Conservation (phyloP, 2,113 vertebrate genomes). For the Ia io region DNA sequence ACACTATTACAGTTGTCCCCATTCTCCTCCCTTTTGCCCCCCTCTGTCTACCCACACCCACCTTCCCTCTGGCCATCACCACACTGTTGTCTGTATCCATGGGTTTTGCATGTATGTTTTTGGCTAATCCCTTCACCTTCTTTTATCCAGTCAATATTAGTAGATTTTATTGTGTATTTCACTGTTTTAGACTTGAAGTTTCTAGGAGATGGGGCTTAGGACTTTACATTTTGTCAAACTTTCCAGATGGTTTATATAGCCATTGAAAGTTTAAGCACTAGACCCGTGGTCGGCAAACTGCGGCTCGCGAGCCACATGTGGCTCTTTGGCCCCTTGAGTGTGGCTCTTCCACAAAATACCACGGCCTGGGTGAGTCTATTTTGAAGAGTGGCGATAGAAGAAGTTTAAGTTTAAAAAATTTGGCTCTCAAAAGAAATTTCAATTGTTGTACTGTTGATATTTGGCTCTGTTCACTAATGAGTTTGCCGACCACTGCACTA, state of each 20-base stretch:
- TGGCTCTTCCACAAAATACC: too few species aligned
- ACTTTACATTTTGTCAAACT: constrained; percentile 24
- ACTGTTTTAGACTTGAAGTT: constrained; percentile 6
- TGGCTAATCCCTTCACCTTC: not conserved
- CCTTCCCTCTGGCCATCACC: not conserved
- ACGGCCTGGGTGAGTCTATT: too few species aligned
- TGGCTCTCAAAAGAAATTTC: too few species aligned
- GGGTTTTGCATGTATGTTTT: not conserved
- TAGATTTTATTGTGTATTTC: not conserved
- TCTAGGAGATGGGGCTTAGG: not conserved
- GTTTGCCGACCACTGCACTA: not conserved
- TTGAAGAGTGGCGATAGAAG: too few species aligned
- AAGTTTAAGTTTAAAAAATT: too few species aligned
- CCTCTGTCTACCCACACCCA: not conserved
- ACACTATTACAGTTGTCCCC: not conserved
- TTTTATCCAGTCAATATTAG: not conserved
- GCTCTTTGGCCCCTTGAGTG: too few species aligned
- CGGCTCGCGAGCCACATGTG: too few species aligned
- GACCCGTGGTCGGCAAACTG: not conserved
- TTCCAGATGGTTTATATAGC: not conserved
- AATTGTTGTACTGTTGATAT: too few species aligned
- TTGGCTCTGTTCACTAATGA: too few species aligned
- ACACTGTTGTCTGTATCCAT: not conserved
- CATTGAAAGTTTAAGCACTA: not conserved
- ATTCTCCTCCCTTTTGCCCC: too few species aligned